phyloP scores from a whole-genome alignment of 2,797 vertebrate genomes.

The Emydoidea blandingii region DNA sequence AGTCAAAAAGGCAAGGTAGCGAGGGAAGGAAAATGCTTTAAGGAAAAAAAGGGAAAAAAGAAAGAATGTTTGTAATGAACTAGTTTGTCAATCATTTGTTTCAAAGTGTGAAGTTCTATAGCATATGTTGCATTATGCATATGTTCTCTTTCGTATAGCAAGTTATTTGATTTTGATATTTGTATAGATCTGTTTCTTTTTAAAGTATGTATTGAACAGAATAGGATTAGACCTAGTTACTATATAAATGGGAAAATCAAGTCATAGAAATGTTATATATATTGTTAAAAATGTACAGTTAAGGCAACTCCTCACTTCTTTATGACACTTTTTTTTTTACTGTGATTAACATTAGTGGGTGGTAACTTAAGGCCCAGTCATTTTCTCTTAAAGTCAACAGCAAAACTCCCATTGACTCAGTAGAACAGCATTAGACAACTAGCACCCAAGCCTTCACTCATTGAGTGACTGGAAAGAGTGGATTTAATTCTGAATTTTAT shows the following conservation, averaged over 20 bases:
- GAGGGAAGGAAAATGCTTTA: not conserved
- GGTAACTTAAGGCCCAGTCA: not conserved
- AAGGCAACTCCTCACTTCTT: not conserved
- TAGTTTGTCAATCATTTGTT: not conserved
- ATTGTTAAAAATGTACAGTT: not conserved
- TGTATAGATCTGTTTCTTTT: not conserved
- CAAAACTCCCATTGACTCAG: not conserved
- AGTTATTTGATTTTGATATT: not conserved
- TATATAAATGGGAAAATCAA: not conserved
- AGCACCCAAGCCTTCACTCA: not conserved
- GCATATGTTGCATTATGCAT: not conserved
- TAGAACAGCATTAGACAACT: not conserved
- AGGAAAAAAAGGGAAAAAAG: not conserved
- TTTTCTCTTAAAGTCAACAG: not conserved
- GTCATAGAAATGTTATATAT: not conserved
- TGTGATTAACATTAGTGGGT: not conserved
- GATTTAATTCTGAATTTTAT: not conserved
- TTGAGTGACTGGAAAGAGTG: not conserved
- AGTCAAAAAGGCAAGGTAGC: not conserved
- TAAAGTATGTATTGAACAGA: not conserved
- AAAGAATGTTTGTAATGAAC: not conserved
- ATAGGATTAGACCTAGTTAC: not conserved
- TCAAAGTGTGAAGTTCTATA: not conserved
- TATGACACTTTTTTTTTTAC: not conserved
- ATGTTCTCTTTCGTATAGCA: not conserved